phyloP scores from a whole-genome alignment of 2,113 vertebrate genomes.

The Tachuris rubrigastra region DNA sequence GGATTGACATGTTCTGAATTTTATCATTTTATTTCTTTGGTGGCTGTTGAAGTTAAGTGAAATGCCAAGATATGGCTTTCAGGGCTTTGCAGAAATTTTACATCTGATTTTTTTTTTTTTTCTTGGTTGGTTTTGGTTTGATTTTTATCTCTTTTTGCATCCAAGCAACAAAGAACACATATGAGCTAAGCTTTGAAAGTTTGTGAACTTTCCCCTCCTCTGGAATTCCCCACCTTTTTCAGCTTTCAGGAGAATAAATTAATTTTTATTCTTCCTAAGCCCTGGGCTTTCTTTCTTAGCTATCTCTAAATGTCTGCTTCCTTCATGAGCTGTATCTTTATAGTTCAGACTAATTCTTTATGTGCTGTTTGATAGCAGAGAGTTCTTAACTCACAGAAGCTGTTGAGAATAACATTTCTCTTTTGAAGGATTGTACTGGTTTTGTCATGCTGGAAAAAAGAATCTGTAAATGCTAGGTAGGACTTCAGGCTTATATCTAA shows the following conservation, averaged over 20 bases:
- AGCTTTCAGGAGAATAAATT: neutral
- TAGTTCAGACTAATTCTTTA: neutral
- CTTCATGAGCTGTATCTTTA: neutral
- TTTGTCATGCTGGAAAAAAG: neutral
- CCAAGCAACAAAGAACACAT: neutral
- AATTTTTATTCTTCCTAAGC: neutral
- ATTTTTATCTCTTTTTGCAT: neutral
- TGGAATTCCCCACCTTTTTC: neutral
- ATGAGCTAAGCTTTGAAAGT: neutral
- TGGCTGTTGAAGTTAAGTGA: neutral
- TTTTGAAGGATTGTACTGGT: neutral
- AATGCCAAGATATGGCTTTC: neutral
- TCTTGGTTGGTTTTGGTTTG: neutral
- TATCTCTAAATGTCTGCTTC: neutral
- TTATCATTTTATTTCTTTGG: neutral
- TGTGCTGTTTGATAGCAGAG: neutral
- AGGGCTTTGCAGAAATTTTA: neutral
- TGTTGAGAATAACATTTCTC: neutral
- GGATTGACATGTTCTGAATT: neutral
- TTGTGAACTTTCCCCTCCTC: neutral
- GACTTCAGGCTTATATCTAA: neutral
- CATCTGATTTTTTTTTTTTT: neutral
- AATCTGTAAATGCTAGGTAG: neutral
- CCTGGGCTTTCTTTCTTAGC: neutral
- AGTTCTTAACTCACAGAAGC: neutral